Base-by-base conservation (phyloP, 2,113 vertebrate genomes). In the Suncus etruscus region DNA sequence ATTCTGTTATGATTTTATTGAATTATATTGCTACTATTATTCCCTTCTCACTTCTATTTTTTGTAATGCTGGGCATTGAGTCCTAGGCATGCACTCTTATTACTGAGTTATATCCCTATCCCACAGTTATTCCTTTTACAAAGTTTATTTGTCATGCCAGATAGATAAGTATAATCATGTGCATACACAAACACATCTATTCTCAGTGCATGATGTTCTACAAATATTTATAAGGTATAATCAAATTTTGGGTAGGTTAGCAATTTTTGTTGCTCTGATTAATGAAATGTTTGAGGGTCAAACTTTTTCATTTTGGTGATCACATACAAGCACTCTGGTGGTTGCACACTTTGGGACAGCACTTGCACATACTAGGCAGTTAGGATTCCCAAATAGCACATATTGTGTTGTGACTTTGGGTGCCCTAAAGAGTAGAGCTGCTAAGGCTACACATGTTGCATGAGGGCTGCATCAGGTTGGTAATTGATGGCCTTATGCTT, bases 11-110 rank as follows among this genome's bases (percentile, higher is more conserved):
- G 3, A 39, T 39, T 39, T 39, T 5, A 39, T 39, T 39, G 39
- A 39, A 39, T 39, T 77, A 29, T 80, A 54, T 84, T 79, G 5
- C 65, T 85, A 39, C 75, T 12, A n/a, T 74, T 54, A 84, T 91
- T 92, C 15, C 16, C 58, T 61, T 20, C 25, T 2, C 31, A 31
- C 51, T 29, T 66, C 10, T 66, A 66, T 29, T 11, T 66, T 29
- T 66, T 66, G 65, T 29, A 29, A 8, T 27, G 61, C 65, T 66
- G 65, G 27, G 65, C 25, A 66, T 66, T 29, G 27, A 66, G 27
- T 25, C 58, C 65, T 22, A 29, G 65, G 65, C 11, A 66, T 29
- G 7, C 11, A 9, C 11, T 25, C 65, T 66, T 66, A 29, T 25
- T 66, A 66, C 65, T 66, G 65, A 27, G 65, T 20, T 66, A 29